Evolutionary conservation across 2,797 vertebrate genomes (phyloP).

Genomic region (Coendou prehensilis): DNA sequence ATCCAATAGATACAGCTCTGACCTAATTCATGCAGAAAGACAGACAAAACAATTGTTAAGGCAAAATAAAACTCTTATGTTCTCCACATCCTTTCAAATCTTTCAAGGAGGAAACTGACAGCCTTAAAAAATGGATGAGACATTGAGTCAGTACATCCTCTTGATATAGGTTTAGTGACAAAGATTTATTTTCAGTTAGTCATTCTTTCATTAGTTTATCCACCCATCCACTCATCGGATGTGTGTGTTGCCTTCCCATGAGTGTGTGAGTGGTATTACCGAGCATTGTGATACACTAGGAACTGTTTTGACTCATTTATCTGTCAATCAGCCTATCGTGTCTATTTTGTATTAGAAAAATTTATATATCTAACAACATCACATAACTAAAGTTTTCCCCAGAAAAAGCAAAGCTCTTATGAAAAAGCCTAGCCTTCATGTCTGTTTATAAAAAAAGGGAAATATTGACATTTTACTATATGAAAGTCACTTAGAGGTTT

Average conservation of each 20-base stretch:
- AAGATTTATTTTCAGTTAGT: not conserved
- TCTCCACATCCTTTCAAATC: not conserved
- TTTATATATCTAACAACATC: not conserved
- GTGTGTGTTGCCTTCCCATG: not conserved
- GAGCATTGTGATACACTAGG: not conserved
- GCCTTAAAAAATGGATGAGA: not conserved
- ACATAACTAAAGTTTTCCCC: not conserved
- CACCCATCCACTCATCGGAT: not conserved
- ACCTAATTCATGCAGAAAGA: not conserved
- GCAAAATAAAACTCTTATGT: not conserved
- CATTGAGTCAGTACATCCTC: not conserved
- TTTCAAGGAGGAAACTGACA: not conserved
- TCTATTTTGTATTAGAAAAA: not conserved
- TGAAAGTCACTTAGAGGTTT: not conserved
- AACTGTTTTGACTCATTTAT: not conserved
- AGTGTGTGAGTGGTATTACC: not conserved
- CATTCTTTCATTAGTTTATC: not conserved
- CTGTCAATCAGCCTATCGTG: not conserved
- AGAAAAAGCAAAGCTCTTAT: not conserved
- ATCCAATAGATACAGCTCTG: not conserved
- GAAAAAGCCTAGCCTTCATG: not conserved
- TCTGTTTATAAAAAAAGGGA: not conserved
- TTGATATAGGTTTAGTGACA: not conserved
- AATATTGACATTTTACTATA: constrained; percentile 28
- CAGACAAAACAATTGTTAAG: not conserved